Evolutionary conservation across 2,888 invertebrate species (phyloP), one percentile per base, ranked within the genome.

Genomic region (Cephus pulcher): DNA sequence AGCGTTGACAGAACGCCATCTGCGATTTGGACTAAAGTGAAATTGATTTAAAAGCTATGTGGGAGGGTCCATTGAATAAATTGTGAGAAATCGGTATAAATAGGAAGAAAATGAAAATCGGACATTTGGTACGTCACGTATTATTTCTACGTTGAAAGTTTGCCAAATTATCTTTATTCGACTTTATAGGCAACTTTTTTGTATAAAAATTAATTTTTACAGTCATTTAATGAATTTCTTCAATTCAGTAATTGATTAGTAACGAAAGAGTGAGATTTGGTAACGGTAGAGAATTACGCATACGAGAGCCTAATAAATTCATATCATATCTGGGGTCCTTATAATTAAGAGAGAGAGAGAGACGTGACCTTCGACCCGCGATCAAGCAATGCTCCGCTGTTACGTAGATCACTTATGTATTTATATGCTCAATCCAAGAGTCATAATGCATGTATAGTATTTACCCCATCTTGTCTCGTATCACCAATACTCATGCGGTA

Each of bases 331-430:
- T 15, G 12, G 34, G 71, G 23, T 56, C 32, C 71, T 74, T 75
- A 78, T 82, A 85, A 85, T 85, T 85, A 84, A 85, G 83, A 80
- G 84, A 83, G 76, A 85, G 83, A 80, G 84, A 83, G 76, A 80
- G 78, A 80, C 76, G 76, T 78, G 85, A 86, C 84, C 85, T 86
- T 82, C 83, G 86, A 86, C 85, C 85, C 78, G 37, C 77, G 80
- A 79, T 80, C 81, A 79, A 74, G 82, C 56, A 56, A 56, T 23
- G 56, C 56, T 56, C 23, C 56, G 6, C 56, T 56, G 23, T 56
- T 56, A 56, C 56, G 56, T 56, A 23, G 56, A 23, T 56, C 56
- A 56, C 56, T 23, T 23, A 56, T 56, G 56, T 56, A 56, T 56
- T 56, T 56, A 56, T 56, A 56, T 56, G 23, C 56, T 56, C 56